Conservation (phyloP, 1,140 invertebrate species). For the Pseudobourletiella spinata region DNA sequence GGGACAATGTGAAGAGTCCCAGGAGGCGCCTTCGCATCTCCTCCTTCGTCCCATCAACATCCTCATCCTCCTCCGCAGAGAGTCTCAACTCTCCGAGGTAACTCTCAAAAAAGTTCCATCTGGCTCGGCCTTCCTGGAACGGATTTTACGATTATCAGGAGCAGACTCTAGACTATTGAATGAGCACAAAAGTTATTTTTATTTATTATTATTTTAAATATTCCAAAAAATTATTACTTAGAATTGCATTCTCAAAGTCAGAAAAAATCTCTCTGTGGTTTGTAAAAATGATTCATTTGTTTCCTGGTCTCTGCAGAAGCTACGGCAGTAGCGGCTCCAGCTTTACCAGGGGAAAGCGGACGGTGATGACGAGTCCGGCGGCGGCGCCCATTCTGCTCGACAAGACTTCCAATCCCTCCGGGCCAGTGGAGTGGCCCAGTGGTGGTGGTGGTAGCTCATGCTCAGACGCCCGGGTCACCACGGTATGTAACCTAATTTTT, state of each 20-base stretch:
- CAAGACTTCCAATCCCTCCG: no score
- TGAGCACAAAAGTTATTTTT: not conserved
- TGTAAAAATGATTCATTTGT: no score
- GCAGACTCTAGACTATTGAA: not conserved
- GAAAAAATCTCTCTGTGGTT: no score
- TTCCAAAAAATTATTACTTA: no score
- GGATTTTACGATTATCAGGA: not conserved
- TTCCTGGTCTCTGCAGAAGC: no score
- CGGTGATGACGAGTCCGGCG: no score
- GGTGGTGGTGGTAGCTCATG: not conserved
- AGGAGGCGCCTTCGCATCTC: constrained; percentile 45
- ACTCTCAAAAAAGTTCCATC: constrained; percentile 5
- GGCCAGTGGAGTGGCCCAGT: no score
- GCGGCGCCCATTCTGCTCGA: no score
- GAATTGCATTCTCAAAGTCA: no score
- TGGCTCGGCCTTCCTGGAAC: not conserved
- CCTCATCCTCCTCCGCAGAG: constrained; percentile 47
- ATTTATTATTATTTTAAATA: not conserved
- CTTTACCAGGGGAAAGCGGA: no score
- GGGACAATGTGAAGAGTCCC: constrained; percentile 37
- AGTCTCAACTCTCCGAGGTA: constrained; percentile 44
- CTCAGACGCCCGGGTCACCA: not conserved
- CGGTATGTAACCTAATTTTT: not conserved
- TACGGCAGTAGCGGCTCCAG: no score
- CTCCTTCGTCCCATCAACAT: constrained; percentile 22